A percentile compares a stretch with the other conserved stretches of the same genome.
phyloP scores from a whole-genome alignment of 2,888 invertebrate species.

The Leptarthrus brevirostris region DNA sequence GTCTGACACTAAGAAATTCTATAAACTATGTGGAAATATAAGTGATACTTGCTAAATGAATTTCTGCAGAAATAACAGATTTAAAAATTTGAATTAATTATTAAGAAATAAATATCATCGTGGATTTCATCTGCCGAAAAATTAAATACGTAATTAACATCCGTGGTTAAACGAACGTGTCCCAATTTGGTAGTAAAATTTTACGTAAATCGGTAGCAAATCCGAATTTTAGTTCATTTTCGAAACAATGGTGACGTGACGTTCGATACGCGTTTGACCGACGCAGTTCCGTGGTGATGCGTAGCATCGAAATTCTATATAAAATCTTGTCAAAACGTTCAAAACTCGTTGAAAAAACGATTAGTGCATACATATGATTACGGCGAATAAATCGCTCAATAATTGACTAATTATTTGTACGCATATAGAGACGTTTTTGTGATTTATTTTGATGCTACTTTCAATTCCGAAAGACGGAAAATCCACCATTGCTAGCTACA shows the following conservation, averaged over 20 bases:
- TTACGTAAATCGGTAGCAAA: constrained; percentile 28
- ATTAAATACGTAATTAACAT: no score
- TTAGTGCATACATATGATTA: constrained; percentile 30
- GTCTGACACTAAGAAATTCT: no score
- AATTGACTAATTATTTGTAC: constrained; percentile 5
- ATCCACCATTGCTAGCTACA: constrained; percentile 35
- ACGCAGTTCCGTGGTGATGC: constrained; percentile 49
- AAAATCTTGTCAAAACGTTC: constrained; percentile 19
- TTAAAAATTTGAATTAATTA: no score
- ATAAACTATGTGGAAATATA: no score
- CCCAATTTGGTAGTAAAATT: constrained; percentile 13
- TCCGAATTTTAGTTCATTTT: constrained; percentile 14
- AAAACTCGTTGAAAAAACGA: constrained; percentile 16
- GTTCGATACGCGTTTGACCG: constrained; percentile 44
- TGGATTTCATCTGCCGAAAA: no score
- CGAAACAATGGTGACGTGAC: constrained; percentile 45
- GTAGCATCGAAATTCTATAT: constrained; percentile 37
- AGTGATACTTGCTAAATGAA: no score
- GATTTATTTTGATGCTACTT: constrained; percentile 48
- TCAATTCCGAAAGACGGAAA: constrained; percentile 16
- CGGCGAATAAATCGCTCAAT: not conserved
- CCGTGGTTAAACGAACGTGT: not conserved
- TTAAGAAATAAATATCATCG: no score
- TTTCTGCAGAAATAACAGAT: no score
- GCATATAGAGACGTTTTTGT: constrained; percentile 34